phyloP scores from a whole-genome alignment of 2,113 vertebrate species.

The Phalacrocorax aristotelis region DNA sequence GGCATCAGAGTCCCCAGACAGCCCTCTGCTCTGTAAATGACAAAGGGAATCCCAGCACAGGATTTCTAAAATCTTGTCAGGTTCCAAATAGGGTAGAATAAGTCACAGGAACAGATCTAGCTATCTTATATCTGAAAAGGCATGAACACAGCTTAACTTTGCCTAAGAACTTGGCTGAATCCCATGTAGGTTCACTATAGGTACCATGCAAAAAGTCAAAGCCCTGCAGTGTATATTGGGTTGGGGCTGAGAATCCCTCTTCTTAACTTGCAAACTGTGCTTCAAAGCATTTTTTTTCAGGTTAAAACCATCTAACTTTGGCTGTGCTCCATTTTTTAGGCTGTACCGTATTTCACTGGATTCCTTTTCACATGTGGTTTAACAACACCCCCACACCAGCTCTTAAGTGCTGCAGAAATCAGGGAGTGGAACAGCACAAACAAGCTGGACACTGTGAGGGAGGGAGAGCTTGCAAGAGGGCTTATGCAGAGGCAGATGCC shows the following conservation, averaged over 20 bases:
- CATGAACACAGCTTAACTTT: background rate
- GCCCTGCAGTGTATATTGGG: background rate
- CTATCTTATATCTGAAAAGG: background rate
- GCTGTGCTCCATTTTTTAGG: background rate
- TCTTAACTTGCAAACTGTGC: background rate
- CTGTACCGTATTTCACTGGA: background rate
- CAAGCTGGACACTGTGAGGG: background rate
- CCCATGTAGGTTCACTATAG: background rate
- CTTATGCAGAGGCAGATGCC: background rate
- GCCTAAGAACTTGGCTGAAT: background rate
- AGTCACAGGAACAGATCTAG: background rate
- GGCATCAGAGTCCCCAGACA: background rate
- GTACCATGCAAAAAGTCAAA: background rate
- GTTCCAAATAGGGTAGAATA: background rate
- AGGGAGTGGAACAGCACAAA: background rate
- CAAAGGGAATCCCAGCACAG: background rate
- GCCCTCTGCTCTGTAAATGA: background rate
- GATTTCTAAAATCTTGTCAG: background rate
- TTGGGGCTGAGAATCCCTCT: background rate
- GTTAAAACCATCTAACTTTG: background rate
- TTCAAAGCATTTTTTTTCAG: background rate
- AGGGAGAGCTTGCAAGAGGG: background rate
- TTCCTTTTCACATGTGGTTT: conserved; percentile 15
- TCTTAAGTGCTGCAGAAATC: background rate
- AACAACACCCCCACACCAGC: background rate